These are phyloP conservation scores for Triplophysa siluroides DNA, from an alignment of 2,113 vertebrate species.

Conservation along the genomic window DNA sequence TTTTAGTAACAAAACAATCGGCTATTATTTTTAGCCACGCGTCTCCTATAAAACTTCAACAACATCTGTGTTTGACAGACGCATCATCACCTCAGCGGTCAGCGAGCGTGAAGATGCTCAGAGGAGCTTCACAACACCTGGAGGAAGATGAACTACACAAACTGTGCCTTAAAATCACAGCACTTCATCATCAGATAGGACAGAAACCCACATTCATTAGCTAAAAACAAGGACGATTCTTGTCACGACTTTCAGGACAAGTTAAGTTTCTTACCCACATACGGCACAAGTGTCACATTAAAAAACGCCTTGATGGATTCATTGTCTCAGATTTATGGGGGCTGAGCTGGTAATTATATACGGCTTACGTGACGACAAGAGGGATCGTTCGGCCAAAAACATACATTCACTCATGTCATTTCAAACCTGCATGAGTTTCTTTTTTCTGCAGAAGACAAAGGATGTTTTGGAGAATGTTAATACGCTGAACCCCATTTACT, in stretches of 20 bases:
- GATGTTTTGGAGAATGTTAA: no score
- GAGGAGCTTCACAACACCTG: neutral
- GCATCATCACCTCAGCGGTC: neutral
- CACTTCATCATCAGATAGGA: neutral
- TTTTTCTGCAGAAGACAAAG: no score
- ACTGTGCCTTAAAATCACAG: neutral
- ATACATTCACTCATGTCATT: no score
- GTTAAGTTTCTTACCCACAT: neutral
- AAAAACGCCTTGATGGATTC: neutral
- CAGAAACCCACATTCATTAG: neutral
- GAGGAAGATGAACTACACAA: neutral
- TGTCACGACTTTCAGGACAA: conserved; percentile 5
- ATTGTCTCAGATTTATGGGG: neutral
- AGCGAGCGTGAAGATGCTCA: neutral
- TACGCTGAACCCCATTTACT: no score
- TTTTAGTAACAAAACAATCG: neutral
- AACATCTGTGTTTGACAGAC: neutral
- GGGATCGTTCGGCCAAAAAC: no score
- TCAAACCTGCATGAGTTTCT: no score
- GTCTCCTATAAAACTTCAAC: neutral
- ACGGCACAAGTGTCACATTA: conserved; percentile 22
- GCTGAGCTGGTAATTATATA: neutral
- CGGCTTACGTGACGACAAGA: no score
- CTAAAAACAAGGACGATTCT: neutral
- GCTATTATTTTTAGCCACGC: neutral